These are phyloP conservation scores for Tuta absoluta DNA, from an alignment of 2,888 invertebrate species.

Conservation along the genomic window DNA sequence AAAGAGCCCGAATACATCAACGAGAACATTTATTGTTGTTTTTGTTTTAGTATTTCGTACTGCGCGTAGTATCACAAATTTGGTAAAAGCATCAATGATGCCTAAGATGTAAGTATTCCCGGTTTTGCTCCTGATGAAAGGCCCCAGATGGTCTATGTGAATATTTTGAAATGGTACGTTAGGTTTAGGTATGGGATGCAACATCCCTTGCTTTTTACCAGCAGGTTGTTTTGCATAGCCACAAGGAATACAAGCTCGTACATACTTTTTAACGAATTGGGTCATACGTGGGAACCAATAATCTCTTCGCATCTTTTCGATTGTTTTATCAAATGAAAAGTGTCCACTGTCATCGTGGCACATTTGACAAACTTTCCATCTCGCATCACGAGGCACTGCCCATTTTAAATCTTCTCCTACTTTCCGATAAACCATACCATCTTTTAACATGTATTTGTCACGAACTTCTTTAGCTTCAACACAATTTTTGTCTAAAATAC, in stretches of 20 bases:
- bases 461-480: constrained; percentile 28
- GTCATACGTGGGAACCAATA: constrained; percentile 52
- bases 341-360: constrained; percentile 57
- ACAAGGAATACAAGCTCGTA: constrained; percentile 53
- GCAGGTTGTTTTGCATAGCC: constrained; percentile 44
- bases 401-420: constrained; percentile 35
- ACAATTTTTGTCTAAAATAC: no score
- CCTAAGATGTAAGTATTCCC: no score
- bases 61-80: constrained; percentile 34
- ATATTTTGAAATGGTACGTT: constrained; percentile 52
- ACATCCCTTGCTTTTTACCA: constrained; percentile 40
- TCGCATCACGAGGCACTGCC: constrained; percentile 44
- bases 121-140: constrained; percentile 48
- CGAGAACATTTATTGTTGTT: constrained; percentile 20
- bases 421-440: constrained; percentile 30
- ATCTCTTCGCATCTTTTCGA: constrained; percentile 62
- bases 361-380: constrained; percentile 42
- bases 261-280: constrained; percentile 52
- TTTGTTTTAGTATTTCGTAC: background rate
- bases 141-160: constrained; percentile 60
- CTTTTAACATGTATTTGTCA: constrained; percentile 31
- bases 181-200: constrained; percentile 54
- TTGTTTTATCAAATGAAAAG: constrained; percentile 50
- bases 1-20: constrained; percentile 17
- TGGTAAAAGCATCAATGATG: constrained; percentile 54